Evolutionary conservation across 2,888 invertebrate genomes (phyloP).

Genomic region (Cheilosia vernalis): DNA sequence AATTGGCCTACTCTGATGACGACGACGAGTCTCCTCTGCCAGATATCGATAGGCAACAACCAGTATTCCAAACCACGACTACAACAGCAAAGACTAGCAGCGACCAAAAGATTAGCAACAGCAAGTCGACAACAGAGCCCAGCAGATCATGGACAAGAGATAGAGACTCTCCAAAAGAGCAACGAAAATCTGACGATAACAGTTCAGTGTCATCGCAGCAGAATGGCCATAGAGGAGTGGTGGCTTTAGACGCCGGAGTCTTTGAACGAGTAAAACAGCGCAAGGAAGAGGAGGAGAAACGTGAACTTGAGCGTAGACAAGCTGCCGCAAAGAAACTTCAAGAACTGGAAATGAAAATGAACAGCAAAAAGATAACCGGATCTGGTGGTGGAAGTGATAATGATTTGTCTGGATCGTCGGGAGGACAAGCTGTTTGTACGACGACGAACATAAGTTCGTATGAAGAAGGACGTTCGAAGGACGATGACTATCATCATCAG

Average conservation of each 20-base stretch:
- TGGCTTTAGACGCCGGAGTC: conserved; percentile 87
- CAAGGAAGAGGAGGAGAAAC: conserved; percentile 94
- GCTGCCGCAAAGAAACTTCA: conserved; percentile 87
- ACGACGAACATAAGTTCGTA: conserved; percentile 54
- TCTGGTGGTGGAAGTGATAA: conserved; percentile 81
- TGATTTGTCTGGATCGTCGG: conserved; percentile 72
- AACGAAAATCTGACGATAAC: conserved; percentile 76
- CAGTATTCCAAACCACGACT: conserved; percentile 68
- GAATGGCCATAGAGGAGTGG: conserved; percentile 85
- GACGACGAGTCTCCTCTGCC: conserved; percentile 89
- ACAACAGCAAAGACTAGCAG: conserved; percentile 77
- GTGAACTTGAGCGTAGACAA: conserved; percentile 87
- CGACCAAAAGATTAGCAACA: conserved; percentile 68
- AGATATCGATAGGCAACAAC: conserved; percentile 52
- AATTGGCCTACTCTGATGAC: conserved; percentile 97
- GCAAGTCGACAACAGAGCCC: conserved; percentile 55
- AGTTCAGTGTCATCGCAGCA: conserved; percentile 76
- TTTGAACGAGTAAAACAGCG: conserved; percentile 93
- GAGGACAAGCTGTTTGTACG: conserved; percentile 46
- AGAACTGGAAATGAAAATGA: conserved; percentile 88
- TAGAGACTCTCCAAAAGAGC: conserved; percentile 61
- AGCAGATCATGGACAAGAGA: conserved; percentile 58
- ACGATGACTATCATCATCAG: conserved; percentile 76
- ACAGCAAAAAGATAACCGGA: conserved; percentile 84
- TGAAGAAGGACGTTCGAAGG: conserved; percentile 66